These are phyloP conservation scores for Phyto melanocephala DNA, from an alignment of 2,888 invertebrate genomes.

Conservation along the genomic window DNA sequence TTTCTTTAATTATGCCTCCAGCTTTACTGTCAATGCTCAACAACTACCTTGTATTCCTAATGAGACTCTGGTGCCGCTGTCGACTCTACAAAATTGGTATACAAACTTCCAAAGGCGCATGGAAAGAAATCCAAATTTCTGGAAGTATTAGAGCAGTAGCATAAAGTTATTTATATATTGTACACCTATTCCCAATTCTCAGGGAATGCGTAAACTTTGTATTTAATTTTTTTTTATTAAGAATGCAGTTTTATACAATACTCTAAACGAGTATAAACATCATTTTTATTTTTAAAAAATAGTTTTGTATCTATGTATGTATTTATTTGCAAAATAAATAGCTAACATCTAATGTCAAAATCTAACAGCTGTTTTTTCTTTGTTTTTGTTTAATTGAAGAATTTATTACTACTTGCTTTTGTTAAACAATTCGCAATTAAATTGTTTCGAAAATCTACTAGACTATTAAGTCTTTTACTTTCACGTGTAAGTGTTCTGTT, in stretches of 20 bases:
- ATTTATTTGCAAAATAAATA: neutral
- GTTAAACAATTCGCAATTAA: neutral
- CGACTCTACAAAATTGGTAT: constrained; percentile 95
- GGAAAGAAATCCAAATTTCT: constrained; percentile 95
- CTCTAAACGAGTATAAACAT: neutral
- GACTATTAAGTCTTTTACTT: neutral
- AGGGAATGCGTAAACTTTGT: constrained; percentile 2
- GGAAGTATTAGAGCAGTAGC: constrained; percentile 81
- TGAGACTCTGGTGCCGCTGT: constrained; percentile 90
- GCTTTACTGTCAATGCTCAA: constrained; percentile 89
- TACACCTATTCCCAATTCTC: constrained; percentile 12
- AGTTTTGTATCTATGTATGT: constrained; percentile 14
- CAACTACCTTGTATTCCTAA: constrained; percentile 89
- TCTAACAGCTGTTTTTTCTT: constrained; percentile 9
- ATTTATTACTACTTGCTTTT: constrained; percentile 5
- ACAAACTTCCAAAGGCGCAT: constrained; percentile 93
- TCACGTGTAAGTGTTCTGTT: neutral
- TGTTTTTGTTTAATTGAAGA: neutral
- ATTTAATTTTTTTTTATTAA: neutral
- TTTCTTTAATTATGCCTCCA: constrained; percentile 94
- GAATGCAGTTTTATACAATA: neutral
- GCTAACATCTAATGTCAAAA: neutral
- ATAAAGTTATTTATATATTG: no score
- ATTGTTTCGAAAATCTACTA: neutral
- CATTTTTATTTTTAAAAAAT: constrained; percentile 9